Base-by-base conservation (phyloP, 2,888 invertebrate genomes). In the Ypsolopha sequella region DNA sequence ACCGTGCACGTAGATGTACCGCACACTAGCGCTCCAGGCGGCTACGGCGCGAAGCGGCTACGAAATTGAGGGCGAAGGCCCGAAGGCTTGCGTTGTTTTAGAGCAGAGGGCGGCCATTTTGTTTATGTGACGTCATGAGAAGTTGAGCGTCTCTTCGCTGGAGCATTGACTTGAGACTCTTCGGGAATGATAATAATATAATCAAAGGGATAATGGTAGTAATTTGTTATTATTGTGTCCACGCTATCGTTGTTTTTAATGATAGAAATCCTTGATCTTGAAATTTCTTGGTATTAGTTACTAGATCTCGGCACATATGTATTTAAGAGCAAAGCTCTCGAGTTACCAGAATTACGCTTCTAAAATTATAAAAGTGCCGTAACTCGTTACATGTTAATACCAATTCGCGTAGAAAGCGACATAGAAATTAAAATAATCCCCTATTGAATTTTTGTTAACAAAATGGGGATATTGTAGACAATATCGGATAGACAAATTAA, bases 91-190 rank as follows among this genome's bases (percentile, higher is more conserved):
- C 35, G 33, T 11, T 45, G 38, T 49, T 43, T 50, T 44, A 36
- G 34, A 62, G 10, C 77, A 62, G 84, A 36, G 34, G 61, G 10
- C 77, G 62, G 84, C 86, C 87, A 86, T 86, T 74, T 87, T 85
- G 85, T 79, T 75, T 56, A 44, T 50, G 51, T 60, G 57, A 54
- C 54, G 61, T 51, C 54, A 57, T 24, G 50, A 10, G 9, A 50
- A 33, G 33, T 34, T 41, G 48, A 14, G 39, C 41, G 39, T 33
- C 39, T 33, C 34, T 39, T 39, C 6, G 39, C 11, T n/a, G 33
- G n/a, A 14, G 33, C 39, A 33, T 33, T 11, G 39, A 39, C 39
- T 39, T 24, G 49, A 35, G 14, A 38, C 34, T 11, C 33, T 24
- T 10, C 9, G 39, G 49, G 49, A 49, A 49, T 41, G 49, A 49